Conservation (phyloP, 2,113 vertebrate species). For the Telmatochromis sp. region DNA sequence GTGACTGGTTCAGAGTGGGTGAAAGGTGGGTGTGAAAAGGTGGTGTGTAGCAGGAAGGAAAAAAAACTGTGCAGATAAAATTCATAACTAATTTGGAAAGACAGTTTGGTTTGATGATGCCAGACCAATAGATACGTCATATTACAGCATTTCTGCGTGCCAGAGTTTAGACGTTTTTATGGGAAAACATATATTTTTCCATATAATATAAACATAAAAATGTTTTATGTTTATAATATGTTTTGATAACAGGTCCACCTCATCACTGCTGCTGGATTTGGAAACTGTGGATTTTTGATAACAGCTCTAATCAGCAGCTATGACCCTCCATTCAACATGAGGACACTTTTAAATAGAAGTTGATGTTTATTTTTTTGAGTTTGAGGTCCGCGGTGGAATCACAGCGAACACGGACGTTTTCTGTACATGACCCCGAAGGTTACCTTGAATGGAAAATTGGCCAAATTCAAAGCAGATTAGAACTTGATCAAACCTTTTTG, state of each 20-base stretch:
- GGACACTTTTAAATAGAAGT: neutral
- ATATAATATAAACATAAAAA: neutral
- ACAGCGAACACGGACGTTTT: accelerated
- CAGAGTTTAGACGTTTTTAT: neutral
- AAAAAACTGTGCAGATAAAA: neutral
- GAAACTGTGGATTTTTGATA: neutral
- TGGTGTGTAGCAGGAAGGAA: neutral
- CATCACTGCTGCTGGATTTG: neutral
- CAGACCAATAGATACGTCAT: neutral
- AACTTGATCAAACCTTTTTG: neutral
- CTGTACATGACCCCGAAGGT: accelerated
- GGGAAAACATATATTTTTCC: neutral
- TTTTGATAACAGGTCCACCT: neutral
- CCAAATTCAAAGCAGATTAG: neutral
- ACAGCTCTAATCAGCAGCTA: neutral
- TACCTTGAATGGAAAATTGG: neutral
- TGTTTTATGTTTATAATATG: neutral
- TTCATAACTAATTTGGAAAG: neutral
- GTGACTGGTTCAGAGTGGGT: neutral
- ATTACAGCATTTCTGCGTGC: accelerated
- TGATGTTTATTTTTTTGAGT: neutral
- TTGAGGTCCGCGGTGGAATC: neutral
- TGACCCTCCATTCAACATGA: neutral
- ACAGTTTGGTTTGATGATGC: neutral
- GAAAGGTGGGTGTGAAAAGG: neutral